Evolutionary conservation across 2,113 vertebrate species (phyloP).

Genomic region (Cynocephalus volans): DNA sequence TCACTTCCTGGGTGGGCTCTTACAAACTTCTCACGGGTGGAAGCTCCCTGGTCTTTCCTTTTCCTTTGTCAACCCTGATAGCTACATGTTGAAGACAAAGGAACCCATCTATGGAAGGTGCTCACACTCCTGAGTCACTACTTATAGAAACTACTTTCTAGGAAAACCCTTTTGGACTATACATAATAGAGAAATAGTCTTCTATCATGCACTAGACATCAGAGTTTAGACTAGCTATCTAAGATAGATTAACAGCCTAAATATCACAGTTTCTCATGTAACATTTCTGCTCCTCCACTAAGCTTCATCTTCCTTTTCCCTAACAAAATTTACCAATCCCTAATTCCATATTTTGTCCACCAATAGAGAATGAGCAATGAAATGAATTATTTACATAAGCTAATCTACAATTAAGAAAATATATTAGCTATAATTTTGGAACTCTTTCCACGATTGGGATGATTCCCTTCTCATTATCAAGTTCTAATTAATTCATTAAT

Average conservation of each 20-base stretch:
- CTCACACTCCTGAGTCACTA: neutral
- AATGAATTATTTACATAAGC: neutral
- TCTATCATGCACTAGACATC: neutral
- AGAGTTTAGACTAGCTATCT: neutral
- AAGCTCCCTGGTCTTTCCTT: neutral
- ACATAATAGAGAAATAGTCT: neutral
- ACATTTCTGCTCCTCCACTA: neutral
- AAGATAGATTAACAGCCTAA: neutral
- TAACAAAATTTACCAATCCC: neutral
- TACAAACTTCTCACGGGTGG: neutral
- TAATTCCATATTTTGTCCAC: neutral
- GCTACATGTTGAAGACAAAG: neutral
- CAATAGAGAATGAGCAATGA: neutral
- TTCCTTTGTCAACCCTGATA: neutral
- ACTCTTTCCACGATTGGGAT: neutral
- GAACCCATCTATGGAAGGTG: neutral
- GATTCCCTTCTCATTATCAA: neutral
- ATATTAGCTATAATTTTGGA: neutral
- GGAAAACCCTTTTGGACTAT: neutral
- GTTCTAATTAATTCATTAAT: constrained; percentile 3
- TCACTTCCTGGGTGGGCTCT: neutral
- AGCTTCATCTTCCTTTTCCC: neutral
- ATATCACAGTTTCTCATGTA: neutral
- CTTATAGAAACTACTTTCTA: neutral
- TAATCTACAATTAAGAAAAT: neutral